These are phyloP conservation scores for Andrena chrysosceles DNA, from an alignment of 2,888 invertebrate genomes.

Conservation along the genomic window DNA sequence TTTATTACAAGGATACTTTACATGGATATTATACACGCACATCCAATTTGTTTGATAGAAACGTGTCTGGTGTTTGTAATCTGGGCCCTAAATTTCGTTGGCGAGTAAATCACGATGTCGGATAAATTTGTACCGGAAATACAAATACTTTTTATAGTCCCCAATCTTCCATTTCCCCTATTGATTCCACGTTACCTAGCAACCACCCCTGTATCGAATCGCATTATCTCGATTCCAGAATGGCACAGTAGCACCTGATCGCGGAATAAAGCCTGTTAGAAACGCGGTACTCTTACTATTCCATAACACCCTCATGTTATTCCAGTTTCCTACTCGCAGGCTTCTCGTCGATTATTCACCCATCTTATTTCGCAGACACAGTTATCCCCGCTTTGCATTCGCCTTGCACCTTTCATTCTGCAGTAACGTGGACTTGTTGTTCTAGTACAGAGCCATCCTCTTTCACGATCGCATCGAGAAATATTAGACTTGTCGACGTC, in stretches of 20 bases:
- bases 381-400: slow-evolving; percentile 18
- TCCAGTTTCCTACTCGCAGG: slow-evolving; percentile 45
- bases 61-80: background rate
- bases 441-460: background rate
- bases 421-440: background rate
- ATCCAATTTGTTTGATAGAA: background rate
- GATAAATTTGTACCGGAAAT: slow-evolving; percentile 39
- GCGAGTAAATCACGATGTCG: slow-evolving; percentile 25
- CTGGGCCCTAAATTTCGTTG: slow-evolving; percentile 4
- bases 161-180: slow-evolving; percentile 52
- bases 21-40: background rate
- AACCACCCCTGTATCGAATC: slow-evolving; percentile 58
- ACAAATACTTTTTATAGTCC: slow-evolving; percentile 42
- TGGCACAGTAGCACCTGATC: slow-evolving; percentile 56
- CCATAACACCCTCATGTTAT: slow-evolving; percentile 56
- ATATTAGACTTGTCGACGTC: slow-evolving; percentile 12
- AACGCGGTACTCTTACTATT: slow-evolving; percentile 52
- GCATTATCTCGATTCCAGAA: slow-evolving; percentile 70
- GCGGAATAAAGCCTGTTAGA: slow-evolving; percentile 42
- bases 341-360: slow-evolving; percentile 50
- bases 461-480: slow-evolving; percentile 3
- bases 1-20: background rate
- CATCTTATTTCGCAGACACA: slow-evolving; percentile 8
- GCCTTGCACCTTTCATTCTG: slow-evolving; percentile 21
- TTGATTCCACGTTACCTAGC: slow-evolving; percentile 61